Base-by-base conservation (phyloP, 1,140 invertebrate genomes). In the Galleria mellonella region DNA sequence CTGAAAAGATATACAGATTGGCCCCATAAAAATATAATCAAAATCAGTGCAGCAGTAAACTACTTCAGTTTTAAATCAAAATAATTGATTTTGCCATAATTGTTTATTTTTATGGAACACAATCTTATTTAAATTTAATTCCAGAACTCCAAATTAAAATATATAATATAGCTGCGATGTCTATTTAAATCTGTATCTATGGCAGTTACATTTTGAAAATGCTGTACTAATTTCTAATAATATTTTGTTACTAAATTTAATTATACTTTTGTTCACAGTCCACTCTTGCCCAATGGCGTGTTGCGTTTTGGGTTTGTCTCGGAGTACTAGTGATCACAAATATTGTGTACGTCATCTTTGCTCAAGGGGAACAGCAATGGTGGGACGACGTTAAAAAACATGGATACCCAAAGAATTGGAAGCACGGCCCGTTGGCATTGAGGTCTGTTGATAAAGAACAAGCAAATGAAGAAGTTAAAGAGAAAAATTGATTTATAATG, bases 231-330 rank as follows among this genome's bases (percentile, higher is more conserved):
- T 37, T 39, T 46, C 31, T 17, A 23, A 27, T 49, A 40, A 36
- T 47, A 6, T 8, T 44, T 39, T 40, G n/a, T 27, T 47, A 44
- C 8, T 35, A 13, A 10, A 12, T 51, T 12, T 12, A n/a, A 0
- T 0, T 44, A 32, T 35, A 55, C 44, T 52, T 64, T 69, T 38
- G 51, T 87, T 83, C 88, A 47, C 81, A 94, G 93, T 90, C 91
- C 51, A 90, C 90, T 4, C 61, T 92, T 1, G 75, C 87, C 15
- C 89, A 95, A 83, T 97, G 95, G 95, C 88, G 93, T 33, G 70
- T 89, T 1, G 94, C 96, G 0, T 96, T 96, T 72, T 96, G 93
- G 91, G 91, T 96, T 29, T 90, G 92, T 2, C 88, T 94, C 12
- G 91, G 61, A 0, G 88, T 95, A 0, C 91, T 95, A 47, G 72